A percentile compares a stretch with the other conserved stretches of the same genome.
Evolutionary conservation across 2,113 vertebrate species (phyloP).

Genomic region (Acrocephalus kingi): DNA sequence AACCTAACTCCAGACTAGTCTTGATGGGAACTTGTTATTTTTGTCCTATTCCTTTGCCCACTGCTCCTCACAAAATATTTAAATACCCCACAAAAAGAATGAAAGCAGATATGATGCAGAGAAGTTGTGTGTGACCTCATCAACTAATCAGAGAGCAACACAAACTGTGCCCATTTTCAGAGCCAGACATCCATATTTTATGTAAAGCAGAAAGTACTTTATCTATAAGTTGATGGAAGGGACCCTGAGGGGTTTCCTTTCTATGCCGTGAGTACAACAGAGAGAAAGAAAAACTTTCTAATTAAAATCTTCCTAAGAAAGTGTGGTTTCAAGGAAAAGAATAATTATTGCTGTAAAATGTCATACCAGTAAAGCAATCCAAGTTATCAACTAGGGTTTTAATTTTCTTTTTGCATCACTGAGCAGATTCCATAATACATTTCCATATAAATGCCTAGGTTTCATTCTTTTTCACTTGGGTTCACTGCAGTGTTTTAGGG

Average conservation of each 20-base stretch:
- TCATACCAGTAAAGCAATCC: neutral
- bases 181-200: neutral
- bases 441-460: neutral
- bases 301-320: slow-evolving; percentile 25
- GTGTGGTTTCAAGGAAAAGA: neutral
- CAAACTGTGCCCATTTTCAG: neutral
- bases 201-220: neutral
- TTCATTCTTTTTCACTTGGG: neutral
- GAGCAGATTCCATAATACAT: neutral
- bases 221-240: neutral
- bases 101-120: neutral
- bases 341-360: neutral
- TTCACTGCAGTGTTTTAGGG: neutral
- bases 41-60: neutral
- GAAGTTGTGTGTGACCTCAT: rapidly evolving
- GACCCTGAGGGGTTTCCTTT: neutral
- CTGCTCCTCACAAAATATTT: neutral
- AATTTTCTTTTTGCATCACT: slow-evolving; percentile 1
- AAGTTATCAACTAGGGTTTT: neutral
- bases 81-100: neutral
- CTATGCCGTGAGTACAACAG: neutral
- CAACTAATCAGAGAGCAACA: neutral
- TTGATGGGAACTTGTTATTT: neutral
- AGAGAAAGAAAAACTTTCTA: slow-evolving; percentile 4
- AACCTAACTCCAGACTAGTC: neutral